phyloP scores from a whole-genome alignment of 2,113 vertebrate genomes.

The Prietella phreatophila region DNA sequence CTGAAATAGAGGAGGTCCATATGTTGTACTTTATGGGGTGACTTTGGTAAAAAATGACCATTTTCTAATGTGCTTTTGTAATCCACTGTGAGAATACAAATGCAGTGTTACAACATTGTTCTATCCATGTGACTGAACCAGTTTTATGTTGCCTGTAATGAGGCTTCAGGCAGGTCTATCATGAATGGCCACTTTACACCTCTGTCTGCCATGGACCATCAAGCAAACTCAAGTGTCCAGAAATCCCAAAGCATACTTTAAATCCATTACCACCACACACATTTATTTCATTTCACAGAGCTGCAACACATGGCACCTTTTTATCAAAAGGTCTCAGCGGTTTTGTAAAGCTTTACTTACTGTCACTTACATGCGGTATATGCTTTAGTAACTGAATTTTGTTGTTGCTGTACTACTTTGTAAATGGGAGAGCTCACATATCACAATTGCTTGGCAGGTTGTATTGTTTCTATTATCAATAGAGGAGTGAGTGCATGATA shows the following conservation, averaged over 20 bases:
- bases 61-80: not conserved
- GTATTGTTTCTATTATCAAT: conserved; percentile 7
- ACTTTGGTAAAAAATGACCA: not conserved
- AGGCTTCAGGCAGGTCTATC: conserved; percentile 9
- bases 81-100: not conserved
- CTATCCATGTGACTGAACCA: conserved; percentile 1
- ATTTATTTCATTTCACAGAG: conserved; percentile 22
- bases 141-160: conserved; percentile 46
- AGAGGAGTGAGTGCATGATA: conserved; percentile 10
- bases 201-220: not conserved
- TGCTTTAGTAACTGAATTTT: not conserved
- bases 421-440: not conserved
- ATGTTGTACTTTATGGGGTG: conserved; percentile 13
- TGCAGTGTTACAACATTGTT: not conserved
- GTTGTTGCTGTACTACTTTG: not conserved
- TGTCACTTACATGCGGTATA: not conserved
- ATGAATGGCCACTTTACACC: conserved; percentile 15
- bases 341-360: not conserved
- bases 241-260: conserved; percentile 21
- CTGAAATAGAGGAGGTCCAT: conserved; percentile 5
- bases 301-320: conserved; percentile 27
- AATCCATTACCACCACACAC: conserved; percentile 1
- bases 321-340: not conserved
- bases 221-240: conserved; percentile 32
- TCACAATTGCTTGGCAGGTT: conserved; percentile 2